Conservation (phyloP, 2,113 vertebrate species). For the Scartelaos histophorus region DNA sequence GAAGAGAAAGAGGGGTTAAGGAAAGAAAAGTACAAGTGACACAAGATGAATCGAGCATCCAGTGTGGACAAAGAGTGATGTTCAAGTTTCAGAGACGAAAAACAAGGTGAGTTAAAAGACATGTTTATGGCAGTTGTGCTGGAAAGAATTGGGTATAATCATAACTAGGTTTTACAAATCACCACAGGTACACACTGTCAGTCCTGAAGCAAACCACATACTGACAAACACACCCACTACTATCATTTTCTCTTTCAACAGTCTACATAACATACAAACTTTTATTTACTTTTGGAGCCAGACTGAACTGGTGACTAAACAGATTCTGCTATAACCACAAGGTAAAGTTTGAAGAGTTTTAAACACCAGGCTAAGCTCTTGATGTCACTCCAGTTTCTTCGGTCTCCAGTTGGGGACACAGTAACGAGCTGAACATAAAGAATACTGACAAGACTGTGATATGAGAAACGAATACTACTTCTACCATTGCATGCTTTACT, state of each 20-base stretch:
- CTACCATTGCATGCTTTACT: conserved; percentile 76
- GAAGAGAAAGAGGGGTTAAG: conserved; percentile 23
- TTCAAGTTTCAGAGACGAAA: conserved; percentile 35
- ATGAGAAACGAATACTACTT: conserved; percentile 66
- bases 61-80: conserved; percentile 29
- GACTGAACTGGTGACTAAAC: conserved; percentile 19
- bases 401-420: conserved; percentile 68
- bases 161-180: conserved; percentile 44
- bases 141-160: conserved; percentile 38
- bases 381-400: conserved; percentile 44
- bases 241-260: neutral
- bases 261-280: conserved; percentile 1
- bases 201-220: conserved; percentile 5
- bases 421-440: conserved; percentile 78
- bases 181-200: conserved; percentile 33
- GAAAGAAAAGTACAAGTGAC: conserved; percentile 17
- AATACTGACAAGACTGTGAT: conserved; percentile 81
- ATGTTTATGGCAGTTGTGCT: conserved; percentile 44
- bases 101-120: conserved; percentile 34
- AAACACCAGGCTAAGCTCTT: conserved; percentile 31
- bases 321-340: conserved; percentile 15
- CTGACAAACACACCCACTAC: conserved; percentile 14
- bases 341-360: conserved; percentile 21
- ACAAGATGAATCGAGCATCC: conserved; percentile 37
- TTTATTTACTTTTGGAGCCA: conserved; percentile 20